Base-by-base conservation (phyloP, 2,113 vertebrate species). In the Bothrops jararaca region DNA sequence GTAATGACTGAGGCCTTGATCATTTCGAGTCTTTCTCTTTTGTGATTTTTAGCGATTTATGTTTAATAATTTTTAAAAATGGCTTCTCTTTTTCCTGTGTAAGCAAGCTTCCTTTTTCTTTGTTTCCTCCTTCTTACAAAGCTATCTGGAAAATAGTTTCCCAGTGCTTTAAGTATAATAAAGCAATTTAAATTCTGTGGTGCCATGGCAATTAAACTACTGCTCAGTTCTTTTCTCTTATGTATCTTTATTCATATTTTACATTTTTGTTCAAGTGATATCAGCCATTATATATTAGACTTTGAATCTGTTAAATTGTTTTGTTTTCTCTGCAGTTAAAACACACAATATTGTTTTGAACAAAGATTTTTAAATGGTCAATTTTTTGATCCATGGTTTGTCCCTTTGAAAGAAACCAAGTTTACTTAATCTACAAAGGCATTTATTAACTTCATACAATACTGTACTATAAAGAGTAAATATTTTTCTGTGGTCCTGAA, bases 11-110 rank as follows among this genome's bases (percentile, higher is more conserved):
- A 45, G 42, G 48, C 91, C 92, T 94, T 90, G 93, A 89, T 88
- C 90, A 94, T 88, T 54, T 91, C 88, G 18, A 7, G 58, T 57
- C 29, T 85, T 89, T 57, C 29, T 85, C 42, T 50, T 52, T 89
- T 53, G 13, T 91, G 45, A n/a, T 93, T 39, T 39, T 91, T 93
- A 96, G 95, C 93, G 91, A 95, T 95, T 96, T 94, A 39, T 52
- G 90, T 95, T 60, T 93, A 23, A 89, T 56, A 89, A 34, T 85
- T 58, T 18, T 9, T 24, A 34, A 54, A 20, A 57, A 34, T 12
- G 42, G 11, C 5, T 69, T 69, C 9, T 69, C 4, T 52, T 45
- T 50, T 3, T 86, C 7, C 23, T 15, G 6, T 20, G 13, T 11
- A 39, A 80, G 34, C 69, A 1, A 29, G 29, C 20, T 91, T 24